Evolutionary conservation across 2,113 vertebrate genomes (phyloP).

Genomic region (Platycercus adscitus): DNA sequence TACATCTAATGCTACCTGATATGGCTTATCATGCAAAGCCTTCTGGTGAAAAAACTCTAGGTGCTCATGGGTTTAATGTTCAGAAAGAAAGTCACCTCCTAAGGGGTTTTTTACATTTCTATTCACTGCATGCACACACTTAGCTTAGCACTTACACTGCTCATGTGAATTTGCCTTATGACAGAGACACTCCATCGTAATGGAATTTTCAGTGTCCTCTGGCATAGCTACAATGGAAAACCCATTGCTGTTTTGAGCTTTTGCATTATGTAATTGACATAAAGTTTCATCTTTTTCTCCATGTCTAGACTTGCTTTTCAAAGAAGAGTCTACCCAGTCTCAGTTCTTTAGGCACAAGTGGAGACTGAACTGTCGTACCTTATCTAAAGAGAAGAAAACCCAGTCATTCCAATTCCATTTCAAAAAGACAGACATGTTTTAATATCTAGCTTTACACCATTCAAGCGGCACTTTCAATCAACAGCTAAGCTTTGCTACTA

Average conservation of each 20-base stretch:
- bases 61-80: not conserved
- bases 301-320: constrained; percentile 29
- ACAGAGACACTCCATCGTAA: not conserved
- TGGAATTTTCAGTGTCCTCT: constrained; percentile 11
- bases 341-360: not conserved
- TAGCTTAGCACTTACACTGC: not conserved
- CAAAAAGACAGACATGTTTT: not conserved
- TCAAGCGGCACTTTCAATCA: not conserved
- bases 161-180: not conserved
- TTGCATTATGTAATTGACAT: not conserved
- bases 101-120: not conserved
- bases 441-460: not conserved
- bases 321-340: not conserved
- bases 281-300: constrained; percentile 28
- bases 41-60: not conserved
- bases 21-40: not conserved
- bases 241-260: not conserved
- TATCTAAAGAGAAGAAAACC: not conserved
- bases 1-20: not conserved
- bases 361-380: not conserved
- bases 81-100: not conserved
- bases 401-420: not conserved
- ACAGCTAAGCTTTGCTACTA: not conserved
- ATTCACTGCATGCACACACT: accelerated
- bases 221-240: not conserved